Conservation (phyloP, 1,140 invertebrate genomes). For the Daktulosphaira vitifoliae region DNA sequence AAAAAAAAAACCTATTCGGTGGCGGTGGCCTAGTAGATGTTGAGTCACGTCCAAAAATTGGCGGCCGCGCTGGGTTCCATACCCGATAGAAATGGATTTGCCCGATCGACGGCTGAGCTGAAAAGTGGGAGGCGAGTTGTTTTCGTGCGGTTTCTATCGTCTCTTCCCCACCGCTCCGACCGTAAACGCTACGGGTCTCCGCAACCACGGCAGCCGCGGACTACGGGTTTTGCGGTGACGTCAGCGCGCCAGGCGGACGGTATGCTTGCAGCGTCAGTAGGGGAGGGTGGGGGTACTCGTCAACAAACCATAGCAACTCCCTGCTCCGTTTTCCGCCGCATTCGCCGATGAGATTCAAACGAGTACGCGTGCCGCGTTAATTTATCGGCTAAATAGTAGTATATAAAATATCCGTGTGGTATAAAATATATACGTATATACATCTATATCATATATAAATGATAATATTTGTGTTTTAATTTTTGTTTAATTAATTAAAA, state of each 20-base stretch:
- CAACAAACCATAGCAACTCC: constrained; percentile 20
- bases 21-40: constrained; percentile 26
- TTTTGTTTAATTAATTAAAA: constrained; percentile 7
- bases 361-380: constrained; percentile 1
- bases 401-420: too few relatives aligned
- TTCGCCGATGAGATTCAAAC: constrained; percentile 20
- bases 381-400: constrained; percentile 8
- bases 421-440: not conserved
- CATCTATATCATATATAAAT: constrained; percentile 2
- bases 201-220: not conserved
- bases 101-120: not conserved
- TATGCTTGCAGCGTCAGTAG: too few relatives aligned
- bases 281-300: not conserved
- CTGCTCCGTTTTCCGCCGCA: not conserved
- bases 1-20: constrained; percentile 5
- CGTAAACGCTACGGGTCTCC: not conserved
- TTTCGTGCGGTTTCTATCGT: constrained; percentile 25
- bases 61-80: constrained; percentile 10
- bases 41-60: constrained; percentile 27
- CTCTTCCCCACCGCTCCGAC: not conserved
- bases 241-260: too few relatives aligned
- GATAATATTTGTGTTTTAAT: not conserved
- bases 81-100: constrained; percentile 13
- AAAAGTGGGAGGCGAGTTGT: constrained; percentile 10
- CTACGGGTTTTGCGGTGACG: too few relatives aligned